Percentiles rank a stretch among this genome's conserved stretches.
phyloP scores from a whole-genome alignment of 2,888 invertebrate species.

The Mamestra brassicae region DNA sequence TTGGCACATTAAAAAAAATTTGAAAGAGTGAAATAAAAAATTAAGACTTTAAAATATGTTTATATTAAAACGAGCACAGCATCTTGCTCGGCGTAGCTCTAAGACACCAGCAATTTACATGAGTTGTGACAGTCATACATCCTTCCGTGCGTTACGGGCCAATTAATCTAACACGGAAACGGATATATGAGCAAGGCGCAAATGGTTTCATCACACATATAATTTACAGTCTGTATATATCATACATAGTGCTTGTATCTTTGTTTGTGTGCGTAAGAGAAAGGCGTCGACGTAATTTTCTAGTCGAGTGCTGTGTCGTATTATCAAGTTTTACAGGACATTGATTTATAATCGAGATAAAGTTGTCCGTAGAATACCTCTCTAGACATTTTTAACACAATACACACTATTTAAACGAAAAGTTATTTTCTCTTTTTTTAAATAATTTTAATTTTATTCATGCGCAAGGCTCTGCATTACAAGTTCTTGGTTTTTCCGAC shows the following conservation, averaged over 20 bases:
- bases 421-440: too few relatives aligned
- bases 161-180: slow-evolving; percentile 90
- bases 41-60: slow-evolving; percentile 39
- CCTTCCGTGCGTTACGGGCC: slow-evolving; percentile 88
- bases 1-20: neutral
- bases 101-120: slow-evolving; percentile 84
- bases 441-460: neutral
- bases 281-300: slow-evolving; percentile 63
- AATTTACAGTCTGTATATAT: slow-evolving; percentile 73
- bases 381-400: neutral
- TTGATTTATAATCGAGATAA: slow-evolving; percentile 58
- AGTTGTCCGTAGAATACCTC: neutral
- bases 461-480: neutral
- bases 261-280: slow-evolving; percentile 59
- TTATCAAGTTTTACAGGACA: slow-evolving; percentile 62
- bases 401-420: neutral
- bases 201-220: slow-evolving; percentile 85
- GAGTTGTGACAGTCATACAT: slow-evolving; percentile 88
- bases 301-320: slow-evolving; percentile 48
- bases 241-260: slow-evolving; percentile 30
- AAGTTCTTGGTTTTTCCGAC: neutral
- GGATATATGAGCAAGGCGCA: slow-evolving; percentile 86
- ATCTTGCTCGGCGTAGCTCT: slow-evolving; percentile 51
- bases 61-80: slow-evolving; percentile 32
- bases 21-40: slow-evolving; percentile 7